A percentile compares a stretch with the other conserved stretches of the same genome.
Conservation (phyloP, 2,113 vertebrate species). For the Aldabrachelys gigantea region DNA sequence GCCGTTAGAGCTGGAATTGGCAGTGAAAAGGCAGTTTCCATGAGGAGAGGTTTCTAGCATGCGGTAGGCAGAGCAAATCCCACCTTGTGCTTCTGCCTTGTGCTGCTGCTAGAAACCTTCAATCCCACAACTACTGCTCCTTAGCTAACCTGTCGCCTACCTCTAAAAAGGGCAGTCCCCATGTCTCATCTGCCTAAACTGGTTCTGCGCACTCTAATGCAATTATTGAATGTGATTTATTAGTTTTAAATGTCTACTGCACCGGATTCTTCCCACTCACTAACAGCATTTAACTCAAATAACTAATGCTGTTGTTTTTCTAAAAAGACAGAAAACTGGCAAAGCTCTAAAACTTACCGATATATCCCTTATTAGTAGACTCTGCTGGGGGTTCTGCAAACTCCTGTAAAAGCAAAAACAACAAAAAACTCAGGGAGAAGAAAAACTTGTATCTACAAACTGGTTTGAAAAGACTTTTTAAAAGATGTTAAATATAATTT, state of each 20-base stretch:
- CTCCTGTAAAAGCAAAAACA: slow-evolving; percentile 81
- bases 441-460: neutral
- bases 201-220: neutral
- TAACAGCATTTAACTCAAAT: neutral
- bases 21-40: neutral
- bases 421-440: neutral
- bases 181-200: neutral
- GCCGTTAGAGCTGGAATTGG: neutral
- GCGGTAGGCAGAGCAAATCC: neutral
- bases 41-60: neutral
- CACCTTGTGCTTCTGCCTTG: neutral
- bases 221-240: neutral
- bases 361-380: slow-evolving; percentile 89
- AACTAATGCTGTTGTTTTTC: neutral
- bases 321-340: neutral
- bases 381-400: slow-evolving; percentile 87
- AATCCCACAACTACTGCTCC: neutral
- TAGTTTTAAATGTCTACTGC: neutral
- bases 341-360: slow-evolving; percentile 83
- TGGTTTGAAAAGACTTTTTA: neutral
- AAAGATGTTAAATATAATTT: neutral
- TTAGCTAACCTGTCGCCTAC: neutral
- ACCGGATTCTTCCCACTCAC: neutral
- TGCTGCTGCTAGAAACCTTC: neutral
- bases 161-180: neutral